phyloP scores from a whole-genome alignment of 64 coral and sea anemone genomes.

The Porites australiensis region DNA sequence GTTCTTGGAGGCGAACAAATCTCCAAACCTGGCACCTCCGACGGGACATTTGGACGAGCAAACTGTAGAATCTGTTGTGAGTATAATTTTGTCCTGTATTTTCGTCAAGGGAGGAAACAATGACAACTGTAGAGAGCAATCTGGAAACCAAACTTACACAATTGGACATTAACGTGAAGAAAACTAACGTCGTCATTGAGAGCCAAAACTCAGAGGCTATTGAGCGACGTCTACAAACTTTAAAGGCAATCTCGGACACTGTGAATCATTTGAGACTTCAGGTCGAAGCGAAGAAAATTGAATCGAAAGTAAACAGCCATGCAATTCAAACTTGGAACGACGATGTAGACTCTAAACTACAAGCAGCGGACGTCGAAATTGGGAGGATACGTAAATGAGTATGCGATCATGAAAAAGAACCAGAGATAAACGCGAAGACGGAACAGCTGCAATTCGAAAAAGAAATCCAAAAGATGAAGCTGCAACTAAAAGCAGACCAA shows the following conservation, averaged over 20 bases:
- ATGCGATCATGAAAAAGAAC: neutral
- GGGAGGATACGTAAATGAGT: neutral
- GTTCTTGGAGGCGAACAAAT: too few relatives aligned
- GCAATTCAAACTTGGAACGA: constrained; percentile 12
- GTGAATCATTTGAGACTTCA: neutral
- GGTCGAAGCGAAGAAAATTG: constrained; percentile 8
- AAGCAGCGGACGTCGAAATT: neutral
- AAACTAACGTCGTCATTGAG: neutral
- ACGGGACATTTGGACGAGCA: neutral
- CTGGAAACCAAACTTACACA: constrained; percentile 9
- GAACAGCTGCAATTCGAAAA: constrained; percentile 25
- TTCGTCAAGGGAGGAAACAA: neutral
- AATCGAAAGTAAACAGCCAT: neutral
- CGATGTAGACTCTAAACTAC: neutral
- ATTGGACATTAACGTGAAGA: neutral
- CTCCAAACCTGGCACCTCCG: constrained; percentile 15
- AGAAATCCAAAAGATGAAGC: constrained; percentile 1
- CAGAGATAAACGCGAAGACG: neutral
- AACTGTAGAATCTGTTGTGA: neutral
- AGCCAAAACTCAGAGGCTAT: neutral
- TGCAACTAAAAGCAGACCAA: constrained; percentile 4
- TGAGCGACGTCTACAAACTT: neutral
- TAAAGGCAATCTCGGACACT: neutral
- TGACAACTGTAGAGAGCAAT: neutral
- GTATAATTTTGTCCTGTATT: neutral